These are phyloP conservation scores for Tautogolabrus adspersus DNA, from an alignment of 2,113 vertebrate genomes.

Conservation along the genomic window DNA sequence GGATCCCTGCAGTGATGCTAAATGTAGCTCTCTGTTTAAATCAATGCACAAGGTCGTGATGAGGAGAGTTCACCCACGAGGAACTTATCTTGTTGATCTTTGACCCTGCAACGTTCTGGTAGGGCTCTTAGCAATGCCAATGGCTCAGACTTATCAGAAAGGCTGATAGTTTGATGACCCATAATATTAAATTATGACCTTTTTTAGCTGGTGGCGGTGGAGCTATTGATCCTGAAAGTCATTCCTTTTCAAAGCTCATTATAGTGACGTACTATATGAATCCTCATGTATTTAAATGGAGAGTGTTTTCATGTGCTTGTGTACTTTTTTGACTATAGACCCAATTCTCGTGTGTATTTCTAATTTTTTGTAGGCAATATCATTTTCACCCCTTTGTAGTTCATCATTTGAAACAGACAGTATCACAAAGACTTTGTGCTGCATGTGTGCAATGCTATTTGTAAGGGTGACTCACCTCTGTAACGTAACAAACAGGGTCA, in stretches of 20 bases:
- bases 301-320: background rate
- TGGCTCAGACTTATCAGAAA: constrained; percentile 13
- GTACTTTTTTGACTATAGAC: no score
- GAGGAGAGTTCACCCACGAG: constrained; percentile 21
- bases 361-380: constrained; percentile 28
- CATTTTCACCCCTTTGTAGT: constrained; percentile 44
- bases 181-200: constrained; percentile 19
- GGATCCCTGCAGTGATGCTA: constrained; percentile 41
- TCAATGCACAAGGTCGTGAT: constrained; percentile 5
- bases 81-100: constrained; percentile 29
- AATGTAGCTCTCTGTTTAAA: constrained; percentile 45
- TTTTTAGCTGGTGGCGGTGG: background rate
- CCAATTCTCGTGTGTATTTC: background rate
- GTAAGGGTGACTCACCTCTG: constrained; percentile 66
- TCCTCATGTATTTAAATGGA: background rate
- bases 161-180: constrained; percentile 13
- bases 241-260: constrained; percentile 34
- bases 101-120: constrained; percentile 45
- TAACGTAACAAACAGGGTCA: constrained; percentile 73
- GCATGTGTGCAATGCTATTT: constrained; percentile 36
- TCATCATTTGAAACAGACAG: constrained; percentile 24
- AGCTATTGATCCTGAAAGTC: constrained; percentile 45
- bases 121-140: background rate
- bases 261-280: constrained; percentile 3
- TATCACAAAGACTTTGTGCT: constrained; percentile 32